A percentile compares a stretch with the other conserved stretches of the same genome.
These are phyloP conservation scores for Coenobita brevimanus DNA, from an alignment of 1,140 invertebrate genomes.

Conservation along the genomic window DNA sequence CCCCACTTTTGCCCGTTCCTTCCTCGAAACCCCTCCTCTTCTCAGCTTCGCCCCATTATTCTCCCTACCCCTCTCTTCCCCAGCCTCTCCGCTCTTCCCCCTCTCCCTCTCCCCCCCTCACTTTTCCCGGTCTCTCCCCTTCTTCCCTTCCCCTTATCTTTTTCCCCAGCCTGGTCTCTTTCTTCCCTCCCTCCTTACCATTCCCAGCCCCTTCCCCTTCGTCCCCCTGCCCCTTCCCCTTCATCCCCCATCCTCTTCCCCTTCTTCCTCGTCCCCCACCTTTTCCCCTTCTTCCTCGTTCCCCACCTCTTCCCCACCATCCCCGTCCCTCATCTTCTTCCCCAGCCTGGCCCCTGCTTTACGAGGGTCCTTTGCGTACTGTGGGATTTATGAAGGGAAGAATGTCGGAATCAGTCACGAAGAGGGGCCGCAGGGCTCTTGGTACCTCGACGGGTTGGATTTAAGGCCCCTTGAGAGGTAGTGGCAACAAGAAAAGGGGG, in stretches of 20 bases:
- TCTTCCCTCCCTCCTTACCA: no score
- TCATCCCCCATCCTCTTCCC: no score
- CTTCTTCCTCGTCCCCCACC: no score
- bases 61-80: background rate
- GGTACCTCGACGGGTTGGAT: no score
- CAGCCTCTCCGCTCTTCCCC: background rate
- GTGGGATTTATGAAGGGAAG: slow-evolving; percentile 32
- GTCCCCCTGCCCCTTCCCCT: no score
- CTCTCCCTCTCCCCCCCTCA: slow-evolving; percentile 15
- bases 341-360: background rate
- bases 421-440: background rate
- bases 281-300: background rate
- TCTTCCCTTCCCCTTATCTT: background rate
- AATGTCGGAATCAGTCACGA: slow-evolving; percentile 44
- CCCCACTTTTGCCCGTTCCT: no score
- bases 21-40: no score
- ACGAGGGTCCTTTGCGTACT: slow-evolving; percentile 47
- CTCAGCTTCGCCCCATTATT: no score
- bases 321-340: background rate
- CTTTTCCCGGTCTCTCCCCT: no score
- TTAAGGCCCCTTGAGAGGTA: background rate
- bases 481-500: background rate
- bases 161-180: background rate
- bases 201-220: no score
- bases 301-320: no score